These are phyloP conservation scores for Myotis vivesi DNA, from an alignment of 2,797 vertebrate genomes.

Conservation along the genomic window DNA sequence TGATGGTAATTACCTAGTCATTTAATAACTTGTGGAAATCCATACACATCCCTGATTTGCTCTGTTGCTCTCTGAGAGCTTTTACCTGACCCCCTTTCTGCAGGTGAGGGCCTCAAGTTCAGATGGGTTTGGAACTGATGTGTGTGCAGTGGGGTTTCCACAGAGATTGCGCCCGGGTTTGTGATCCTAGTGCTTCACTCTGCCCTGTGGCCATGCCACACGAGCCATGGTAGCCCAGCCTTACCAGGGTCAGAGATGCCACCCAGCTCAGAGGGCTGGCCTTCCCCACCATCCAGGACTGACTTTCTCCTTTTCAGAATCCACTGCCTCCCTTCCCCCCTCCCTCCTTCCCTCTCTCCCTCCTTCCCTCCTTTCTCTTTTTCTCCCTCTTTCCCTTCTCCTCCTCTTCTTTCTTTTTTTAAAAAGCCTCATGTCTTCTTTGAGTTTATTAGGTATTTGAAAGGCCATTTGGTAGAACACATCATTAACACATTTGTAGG, in stretches of 20 bases:
- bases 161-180: neutral
- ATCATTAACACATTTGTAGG: neutral
- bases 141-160: neutral
- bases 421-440: neutral
- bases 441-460: neutral
- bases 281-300: neutral
- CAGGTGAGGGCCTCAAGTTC: neutral
- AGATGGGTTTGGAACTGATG: neutral
- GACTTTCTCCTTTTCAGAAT: neutral
- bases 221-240: neutral
- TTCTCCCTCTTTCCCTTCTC: no score
- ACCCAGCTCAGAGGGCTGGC: neutral
- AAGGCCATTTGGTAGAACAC: neutral
- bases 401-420: neutral
- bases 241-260: neutral
- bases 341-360: accelerated
- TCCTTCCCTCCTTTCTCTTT: no score
- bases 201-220: neutral
- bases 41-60: neutral
- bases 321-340: neutral
- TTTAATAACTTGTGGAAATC: neutral
- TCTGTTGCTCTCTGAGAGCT: neutral
- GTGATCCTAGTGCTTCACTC: neutral
- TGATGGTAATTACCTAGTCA: neutral
- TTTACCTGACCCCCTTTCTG: neutral